These are phyloP conservation scores for Ammospiza caudacuta DNA, from an alignment of 2,113 vertebrate genomes.

Conservation along the genomic window DNA sequence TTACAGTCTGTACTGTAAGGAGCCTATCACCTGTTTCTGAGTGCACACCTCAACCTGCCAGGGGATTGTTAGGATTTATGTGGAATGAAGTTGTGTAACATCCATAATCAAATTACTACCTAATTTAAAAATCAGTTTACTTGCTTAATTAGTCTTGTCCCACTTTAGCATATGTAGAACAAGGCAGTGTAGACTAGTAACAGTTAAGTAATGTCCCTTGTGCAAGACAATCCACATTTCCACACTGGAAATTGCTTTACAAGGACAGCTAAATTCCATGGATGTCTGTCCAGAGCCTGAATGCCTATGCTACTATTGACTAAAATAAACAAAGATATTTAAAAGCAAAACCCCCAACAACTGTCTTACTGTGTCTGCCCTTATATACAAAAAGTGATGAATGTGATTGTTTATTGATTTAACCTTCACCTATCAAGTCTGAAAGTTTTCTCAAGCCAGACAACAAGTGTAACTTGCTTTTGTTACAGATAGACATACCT, in stretches of 20 bases:
- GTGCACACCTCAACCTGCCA: background rate
- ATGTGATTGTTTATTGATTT: background rate
- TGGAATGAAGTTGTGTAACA: constrained; percentile 21
- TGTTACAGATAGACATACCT: background rate
- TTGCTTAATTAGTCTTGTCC: constrained; percentile 24
- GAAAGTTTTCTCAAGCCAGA: background rate
- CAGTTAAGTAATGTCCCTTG: constrained; percentile 39
- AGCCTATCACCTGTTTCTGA: background rate
- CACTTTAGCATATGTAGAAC: constrained; percentile 28
- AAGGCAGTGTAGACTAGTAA: background rate
- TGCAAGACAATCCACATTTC: constrained; percentile 35
- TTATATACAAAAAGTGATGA: background rate
- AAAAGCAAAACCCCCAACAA: background rate
- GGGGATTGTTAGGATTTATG: background rate
- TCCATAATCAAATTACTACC: constrained; percentile 36
- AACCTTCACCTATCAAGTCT: background rate
- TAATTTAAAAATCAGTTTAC: constrained; percentile 39
- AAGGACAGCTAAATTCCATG: background rate
- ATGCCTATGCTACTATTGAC: background rate
- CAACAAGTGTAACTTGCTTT: background rate
- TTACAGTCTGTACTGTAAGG: background rate
- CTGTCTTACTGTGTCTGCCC: background rate
- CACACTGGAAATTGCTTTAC: constrained; percentile 20
- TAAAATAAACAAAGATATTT: background rate
- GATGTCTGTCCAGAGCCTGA: background rate